phyloP scores from a whole-genome alignment of 2,797 vertebrate genomes.

The Phyllotis vaccarum region DNA sequence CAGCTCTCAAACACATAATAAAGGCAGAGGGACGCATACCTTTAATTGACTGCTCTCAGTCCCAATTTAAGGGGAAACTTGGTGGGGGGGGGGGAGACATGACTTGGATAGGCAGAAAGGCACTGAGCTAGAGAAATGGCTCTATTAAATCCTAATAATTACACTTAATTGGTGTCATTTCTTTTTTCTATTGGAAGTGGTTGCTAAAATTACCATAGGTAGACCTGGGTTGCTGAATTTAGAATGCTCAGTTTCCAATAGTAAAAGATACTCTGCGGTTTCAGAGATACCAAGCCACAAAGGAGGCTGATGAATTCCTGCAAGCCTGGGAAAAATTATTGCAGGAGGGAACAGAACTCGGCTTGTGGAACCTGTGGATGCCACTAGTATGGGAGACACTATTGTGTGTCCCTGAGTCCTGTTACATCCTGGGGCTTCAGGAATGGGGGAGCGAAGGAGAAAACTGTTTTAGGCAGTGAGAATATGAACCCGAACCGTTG shows the following conservation, averaged over 20 bases:
- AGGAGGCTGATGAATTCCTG: background rate
- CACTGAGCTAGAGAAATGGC: conserved; percentile 67
- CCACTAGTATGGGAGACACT: background rate
- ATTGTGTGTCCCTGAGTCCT: background rate
- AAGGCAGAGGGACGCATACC: conserved; percentile 73
- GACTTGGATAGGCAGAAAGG: conserved; percentile 44
- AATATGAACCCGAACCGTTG: background rate
- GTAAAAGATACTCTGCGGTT: background rate
- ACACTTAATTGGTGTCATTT: conserved; percentile 73
- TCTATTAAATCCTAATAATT: conserved; percentile 77
- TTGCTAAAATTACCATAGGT: conserved; percentile 43
- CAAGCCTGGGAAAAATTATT: background rate
- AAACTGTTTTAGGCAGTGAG: conserved; percentile 8
- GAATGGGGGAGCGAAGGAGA: background rate
- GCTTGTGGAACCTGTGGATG: background rate
- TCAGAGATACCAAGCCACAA: background rate
- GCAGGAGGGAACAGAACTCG: background rate
- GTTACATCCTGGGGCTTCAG: background rate
- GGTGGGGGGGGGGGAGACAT: background rate
- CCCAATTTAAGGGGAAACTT: conserved; percentile 60
- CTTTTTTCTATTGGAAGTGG: conserved; percentile 63
- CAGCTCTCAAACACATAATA: conserved; percentile 80
- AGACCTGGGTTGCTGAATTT: conserved; percentile 62
- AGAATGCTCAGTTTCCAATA: conserved; percentile 42
- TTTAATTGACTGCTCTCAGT: conserved; percentile 84